Base-by-base conservation (phyloP, 2,888 invertebrate genomes). In the Chydorus sphaericus region DNA sequence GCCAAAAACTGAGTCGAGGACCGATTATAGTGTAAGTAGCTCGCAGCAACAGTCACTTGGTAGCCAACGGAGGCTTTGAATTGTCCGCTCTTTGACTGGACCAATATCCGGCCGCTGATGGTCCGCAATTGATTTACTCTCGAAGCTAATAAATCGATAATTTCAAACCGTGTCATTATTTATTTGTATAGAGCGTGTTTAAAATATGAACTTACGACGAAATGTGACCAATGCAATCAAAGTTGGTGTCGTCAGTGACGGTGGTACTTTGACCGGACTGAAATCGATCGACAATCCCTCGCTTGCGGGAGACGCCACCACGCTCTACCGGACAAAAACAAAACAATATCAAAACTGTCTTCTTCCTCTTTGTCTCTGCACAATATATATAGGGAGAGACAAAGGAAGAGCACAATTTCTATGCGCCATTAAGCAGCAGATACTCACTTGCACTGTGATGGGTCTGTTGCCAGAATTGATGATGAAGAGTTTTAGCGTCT, bases 141-240 rank as follows among this genome's bases (percentile, higher is more conserved):
- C 48, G 68, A 66, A 58, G 72, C 73, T 72, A 63, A 16, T 64
- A 62, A 57, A 58, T 31, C 60, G 26, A 10, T 51, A 55, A 60
- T 38, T 56, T 4, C 8, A 51, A 33, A 26, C 18, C n/a, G 18
- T 14, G 23, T 14, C 26, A 11, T 33, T 20, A 5, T 23, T 3
- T 20, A 58, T 44, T 30, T 30, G 16, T 18, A 37, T 31, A 28
- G 23, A 33, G n/a, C 26, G 18, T 11, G 16, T 52, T n/a, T 23
- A 18, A 4, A 26, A 23, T 37, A 23, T 14, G 10, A 54, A 48
- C 44, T 75, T 67, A 85, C 85, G 85, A 70, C 83, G 79, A 62
- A 84, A 78, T 55, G 79, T 77, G 60, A 84, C 70, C 57, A 77
- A 76, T 56, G 85, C 86, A 54, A 85, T 76, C 61, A 77, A 74